Percentiles rank a stretch among this genome's conserved stretches.
Evolutionary conservation across 1,140 invertebrate species (phyloP).

Genomic region (Odontomachus brunneus): DNA sequence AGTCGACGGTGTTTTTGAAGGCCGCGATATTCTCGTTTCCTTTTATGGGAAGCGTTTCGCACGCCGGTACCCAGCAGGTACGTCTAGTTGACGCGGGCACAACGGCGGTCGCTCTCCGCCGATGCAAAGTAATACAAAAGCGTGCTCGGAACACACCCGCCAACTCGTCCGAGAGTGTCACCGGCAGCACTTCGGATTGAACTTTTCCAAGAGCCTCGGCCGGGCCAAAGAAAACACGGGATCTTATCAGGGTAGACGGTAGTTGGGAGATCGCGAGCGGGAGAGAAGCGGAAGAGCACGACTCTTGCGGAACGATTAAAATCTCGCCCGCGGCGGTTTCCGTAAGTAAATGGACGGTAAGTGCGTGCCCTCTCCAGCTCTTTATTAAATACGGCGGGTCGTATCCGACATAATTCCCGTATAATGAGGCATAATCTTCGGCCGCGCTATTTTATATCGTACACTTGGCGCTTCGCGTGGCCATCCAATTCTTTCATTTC

Average conservation of each 20-base stretch:
- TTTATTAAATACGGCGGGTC: constrained; percentile 1
- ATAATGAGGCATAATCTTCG: not conserved
- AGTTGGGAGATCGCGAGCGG: constrained; percentile 18
- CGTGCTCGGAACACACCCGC: constrained; percentile 42
- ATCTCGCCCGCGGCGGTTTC: constrained; percentile 6
- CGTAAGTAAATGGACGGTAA: not conserved
- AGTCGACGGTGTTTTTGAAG: constrained; percentile 38
- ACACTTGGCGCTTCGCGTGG: no score
- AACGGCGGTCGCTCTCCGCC: constrained; percentile 34
- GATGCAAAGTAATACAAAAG: constrained; percentile 71
- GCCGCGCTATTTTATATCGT: not conserved
- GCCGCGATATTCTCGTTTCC: constrained; percentile 35
- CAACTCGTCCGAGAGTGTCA: constrained; percentile 69
- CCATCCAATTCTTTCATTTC: no score
- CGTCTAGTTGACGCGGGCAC: constrained; percentile 52
- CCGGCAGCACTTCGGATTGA: constrained; percentile 65
- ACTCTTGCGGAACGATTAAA: constrained; percentile 45
- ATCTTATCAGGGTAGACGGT: not conserved
- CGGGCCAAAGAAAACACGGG: constrained; percentile 55
- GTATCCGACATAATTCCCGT: not conserved
- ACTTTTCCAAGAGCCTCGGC: constrained; percentile 63
- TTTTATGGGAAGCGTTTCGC: not conserved
- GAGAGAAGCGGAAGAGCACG: constrained; percentile 37
- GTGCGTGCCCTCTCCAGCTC: not conserved
- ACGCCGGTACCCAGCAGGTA: not conserved